These are phyloP conservation scores for Nesidiocoris tenuis DNA, from an alignment of 2,888 invertebrate species.

Conservation along the genomic window DNA sequence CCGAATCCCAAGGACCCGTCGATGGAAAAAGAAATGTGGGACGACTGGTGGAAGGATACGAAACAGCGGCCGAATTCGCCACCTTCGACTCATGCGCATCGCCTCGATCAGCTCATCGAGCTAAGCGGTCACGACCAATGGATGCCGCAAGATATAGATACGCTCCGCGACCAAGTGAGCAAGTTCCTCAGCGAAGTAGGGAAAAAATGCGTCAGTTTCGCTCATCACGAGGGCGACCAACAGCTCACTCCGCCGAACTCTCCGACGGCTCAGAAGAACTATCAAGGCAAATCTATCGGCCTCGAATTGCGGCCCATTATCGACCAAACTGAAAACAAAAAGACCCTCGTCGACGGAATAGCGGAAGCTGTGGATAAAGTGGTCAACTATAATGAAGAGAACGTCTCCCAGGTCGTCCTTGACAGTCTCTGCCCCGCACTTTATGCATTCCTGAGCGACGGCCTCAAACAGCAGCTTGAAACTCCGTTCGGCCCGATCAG, in stretches of 20 bases:
- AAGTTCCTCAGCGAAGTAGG: slow-evolving; percentile 63
- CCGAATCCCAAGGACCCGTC: slow-evolving; percentile 55
- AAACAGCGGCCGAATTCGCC: slow-evolving; percentile 48
- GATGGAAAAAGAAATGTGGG: slow-evolving; percentile 54
- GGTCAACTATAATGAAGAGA: slow-evolving; percentile 61
- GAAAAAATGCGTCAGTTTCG: slow-evolving; percentile 77
- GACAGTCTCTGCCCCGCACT: slow-evolving; percentile 79
- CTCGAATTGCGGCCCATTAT: slow-evolving; percentile 20
- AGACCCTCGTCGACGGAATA: slow-evolving; percentile 67
- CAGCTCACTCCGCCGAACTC: slow-evolving; percentile 52
- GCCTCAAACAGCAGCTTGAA: slow-evolving; percentile 74
- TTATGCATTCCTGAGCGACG: slow-evolving; percentile 80
- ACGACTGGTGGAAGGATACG: slow-evolving; percentile 49
- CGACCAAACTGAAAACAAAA: slow-evolving; percentile 38
- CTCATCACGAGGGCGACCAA: slow-evolving; percentile 59
- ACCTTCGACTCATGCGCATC: slow-evolving; percentile 49
- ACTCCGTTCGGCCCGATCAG: slow-evolving; percentile 83
- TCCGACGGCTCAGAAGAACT: slow-evolving; percentile 49
- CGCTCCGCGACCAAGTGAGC: slow-evolving; percentile 62
- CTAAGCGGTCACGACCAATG: slow-evolving; percentile 65
- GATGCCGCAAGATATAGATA: slow-evolving; percentile 68
- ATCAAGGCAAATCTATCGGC: slow-evolving; percentile 46
- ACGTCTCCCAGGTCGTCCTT: slow-evolving; percentile 60
- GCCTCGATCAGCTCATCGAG: slow-evolving; percentile 51
- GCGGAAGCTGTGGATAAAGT: slow-evolving; percentile 73